Conservation (phyloP, 1,140 invertebrate genomes). For the Adelges cooleyi region DNA sequence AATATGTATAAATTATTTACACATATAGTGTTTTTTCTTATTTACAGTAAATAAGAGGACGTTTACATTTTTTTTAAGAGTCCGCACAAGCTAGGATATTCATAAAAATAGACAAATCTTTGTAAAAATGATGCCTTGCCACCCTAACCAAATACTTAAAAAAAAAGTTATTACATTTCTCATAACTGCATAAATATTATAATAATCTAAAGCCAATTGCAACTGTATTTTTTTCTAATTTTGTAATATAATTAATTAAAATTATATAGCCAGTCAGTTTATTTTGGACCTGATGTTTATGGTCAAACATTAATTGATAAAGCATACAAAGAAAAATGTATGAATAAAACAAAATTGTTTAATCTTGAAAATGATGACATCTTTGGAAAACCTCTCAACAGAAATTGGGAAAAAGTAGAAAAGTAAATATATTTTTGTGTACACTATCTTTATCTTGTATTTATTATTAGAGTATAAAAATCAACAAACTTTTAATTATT, state of each 20-base stretch:
- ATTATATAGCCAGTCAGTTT: neutral
- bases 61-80: too few species aligned
- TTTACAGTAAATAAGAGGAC: too few species aligned
- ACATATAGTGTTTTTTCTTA: too few species aligned
- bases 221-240: neutral
- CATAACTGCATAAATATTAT: neutral
- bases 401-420: neutral
- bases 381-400: constrained; percentile 1
- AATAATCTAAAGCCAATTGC: neutral
- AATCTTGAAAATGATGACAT: constrained; percentile 8
- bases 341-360: neutral
- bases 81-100: too few species aligned
- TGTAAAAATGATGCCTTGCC: too few species aligned
- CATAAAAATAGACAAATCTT: too few species aligned
- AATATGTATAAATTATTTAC: too few species aligned
- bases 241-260: neutral
- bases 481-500: too few species aligned
- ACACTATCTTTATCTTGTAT: too few species aligned
- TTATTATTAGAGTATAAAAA: too few species aligned
- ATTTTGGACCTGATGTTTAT: constrained; percentile 1
- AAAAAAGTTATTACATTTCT: neutral
- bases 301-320: neutral
- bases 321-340: neutral
- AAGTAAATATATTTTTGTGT: too few species aligned
- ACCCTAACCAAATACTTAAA: too few species aligned